Evolutionary conservation across 1,140 invertebrate genomes (phyloP), one percentile per base, ranked within the genome.

Genomic region (Sitobion miscanthi): DNA sequence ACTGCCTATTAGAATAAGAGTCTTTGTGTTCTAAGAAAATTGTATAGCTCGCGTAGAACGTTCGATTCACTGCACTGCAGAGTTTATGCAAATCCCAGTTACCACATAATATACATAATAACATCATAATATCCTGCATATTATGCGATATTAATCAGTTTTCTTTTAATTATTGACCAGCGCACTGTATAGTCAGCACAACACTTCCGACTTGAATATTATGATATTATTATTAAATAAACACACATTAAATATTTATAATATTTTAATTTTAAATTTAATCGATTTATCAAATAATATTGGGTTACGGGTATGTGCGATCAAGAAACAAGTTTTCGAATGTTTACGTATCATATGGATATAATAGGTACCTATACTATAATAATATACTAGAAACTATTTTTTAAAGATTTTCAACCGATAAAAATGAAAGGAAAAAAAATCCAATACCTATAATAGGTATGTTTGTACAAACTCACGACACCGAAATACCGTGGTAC

Each of bases 381-480:
- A 77, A 77, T 77, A 77, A 77, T n/a, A n/a, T 77, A n/a, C 6
- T 88, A 1, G 8, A 9, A 49, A 52, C 47, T 54, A 88, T 52
- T 88, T 88, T 86, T 88, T 88, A 54, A 49, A 30, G 87, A 52
- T 88, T 35, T 54, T 49, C 17, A 23, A 88, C 35, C 49, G 87
- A 88, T 88, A 54, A 88, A 87, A 86, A 25, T 2, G 38, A 86
- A 83, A 83, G 35, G 25, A 86, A 86, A 86, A 83, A 82, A 87
- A 54, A 89, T 57, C 35, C 52, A 89, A 89, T 89, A 57, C 2
- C 30, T 77, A n/a, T n/a, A 77, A 77, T 77, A 77, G 30, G 54
- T 89, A 89, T 89, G 35, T 57, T 57, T 89, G 25, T 89, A 25
- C 1, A 42, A 89, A 89, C 88, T 89, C 49, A 54, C 35, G 35